Evolutionary conservation across 2,113 vertebrate genomes (phyloP).

Genomic region (Psittacula cyanocephala): DNA sequence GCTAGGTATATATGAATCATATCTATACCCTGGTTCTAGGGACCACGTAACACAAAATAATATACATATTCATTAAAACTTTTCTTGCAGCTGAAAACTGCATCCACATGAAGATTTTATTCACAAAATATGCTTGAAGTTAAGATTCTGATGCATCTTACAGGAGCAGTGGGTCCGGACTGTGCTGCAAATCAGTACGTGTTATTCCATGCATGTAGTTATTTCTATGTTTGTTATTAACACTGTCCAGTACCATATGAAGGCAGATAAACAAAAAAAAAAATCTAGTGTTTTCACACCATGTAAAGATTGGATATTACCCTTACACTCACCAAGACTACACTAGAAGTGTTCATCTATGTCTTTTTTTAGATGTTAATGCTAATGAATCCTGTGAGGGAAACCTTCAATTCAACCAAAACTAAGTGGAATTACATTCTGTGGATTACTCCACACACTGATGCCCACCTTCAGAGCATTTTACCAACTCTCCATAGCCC

Average conservation of each 20-base stretch:
- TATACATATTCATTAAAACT: neutral
- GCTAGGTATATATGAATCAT: neutral
- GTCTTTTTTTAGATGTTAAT: neutral
- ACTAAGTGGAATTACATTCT: neutral
- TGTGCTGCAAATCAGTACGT: neutral
- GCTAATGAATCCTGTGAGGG: neutral
- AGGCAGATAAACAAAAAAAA: neutral
- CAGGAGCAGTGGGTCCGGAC: neutral
- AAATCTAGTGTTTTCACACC: neutral
- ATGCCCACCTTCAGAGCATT: neutral
- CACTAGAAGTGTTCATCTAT: neutral
- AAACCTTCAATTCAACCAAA: neutral
- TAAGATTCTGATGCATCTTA: neutral
- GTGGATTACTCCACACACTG: neutral
- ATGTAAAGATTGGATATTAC: neutral
- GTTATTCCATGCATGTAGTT: neutral
- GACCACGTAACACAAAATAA: neutral
- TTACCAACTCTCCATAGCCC: neutral
- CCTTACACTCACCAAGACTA: neutral
- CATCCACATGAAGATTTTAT: neutral
- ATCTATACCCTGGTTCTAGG: neutral
- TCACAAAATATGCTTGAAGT: neutral
- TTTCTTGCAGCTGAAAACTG: neutral
- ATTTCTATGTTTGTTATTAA: neutral
- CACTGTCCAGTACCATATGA: neutral